Evolutionary conservation across 2,113 vertebrate species (phyloP).

Genomic region (Picathartes gymnocephalus): DNA sequence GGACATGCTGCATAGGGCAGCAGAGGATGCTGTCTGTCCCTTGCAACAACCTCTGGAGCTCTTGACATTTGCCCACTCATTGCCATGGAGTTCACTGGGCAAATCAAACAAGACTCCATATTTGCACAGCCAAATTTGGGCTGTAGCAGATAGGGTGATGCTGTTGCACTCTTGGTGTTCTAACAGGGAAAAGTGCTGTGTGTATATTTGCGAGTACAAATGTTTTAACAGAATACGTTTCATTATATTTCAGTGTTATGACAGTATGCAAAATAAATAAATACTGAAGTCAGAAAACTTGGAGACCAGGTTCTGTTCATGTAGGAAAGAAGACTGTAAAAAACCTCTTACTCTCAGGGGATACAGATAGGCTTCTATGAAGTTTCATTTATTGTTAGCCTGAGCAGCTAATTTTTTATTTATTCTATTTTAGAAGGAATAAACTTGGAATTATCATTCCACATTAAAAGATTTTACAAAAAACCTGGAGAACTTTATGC

Average conservation of each 20-base stretch:
- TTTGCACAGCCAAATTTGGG: not conserved
- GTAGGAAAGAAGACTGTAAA: not conserved
- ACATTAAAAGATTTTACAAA: not conserved
- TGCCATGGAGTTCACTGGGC: not conserved
- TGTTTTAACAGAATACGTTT: not conserved
- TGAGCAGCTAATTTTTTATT: not conserved
- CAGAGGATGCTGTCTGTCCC: not conserved
- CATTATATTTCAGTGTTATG: not conserved
- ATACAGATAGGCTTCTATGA: not conserved
- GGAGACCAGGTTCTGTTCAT: not conserved
- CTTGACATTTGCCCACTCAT: not conserved
- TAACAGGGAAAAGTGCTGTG: not conserved
- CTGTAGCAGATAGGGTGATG: not conserved
- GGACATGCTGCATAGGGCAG: not conserved
- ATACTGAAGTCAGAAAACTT: not conserved
- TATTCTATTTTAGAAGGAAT: not conserved
- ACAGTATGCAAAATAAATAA: not conserved
- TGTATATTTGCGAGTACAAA: not conserved
- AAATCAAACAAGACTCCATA: not conserved
- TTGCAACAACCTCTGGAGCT: rapidly evolving
- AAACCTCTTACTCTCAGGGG: not conserved
- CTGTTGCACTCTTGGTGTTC: not conserved
- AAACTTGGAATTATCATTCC: not conserved
- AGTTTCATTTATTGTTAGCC: not conserved
- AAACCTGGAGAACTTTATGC: not conserved